Evolutionary conservation across 1,140 invertebrate species (phyloP).

Genomic region (Drosophila kikkawai): DNA sequence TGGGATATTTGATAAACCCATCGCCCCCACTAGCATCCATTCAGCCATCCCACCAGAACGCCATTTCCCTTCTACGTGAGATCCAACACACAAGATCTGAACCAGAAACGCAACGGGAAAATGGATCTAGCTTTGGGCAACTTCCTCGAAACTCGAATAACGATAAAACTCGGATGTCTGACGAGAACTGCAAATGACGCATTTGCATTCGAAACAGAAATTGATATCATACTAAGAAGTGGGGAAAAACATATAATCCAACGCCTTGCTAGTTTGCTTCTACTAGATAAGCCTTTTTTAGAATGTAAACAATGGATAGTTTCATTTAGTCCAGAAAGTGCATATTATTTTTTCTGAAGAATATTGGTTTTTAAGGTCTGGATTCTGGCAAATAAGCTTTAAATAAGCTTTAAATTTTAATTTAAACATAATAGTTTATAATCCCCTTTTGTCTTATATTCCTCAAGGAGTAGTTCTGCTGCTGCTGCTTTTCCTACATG

Average conservation of each 20-base stretch:
- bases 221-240: constrained; percentile 25
- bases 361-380: too few species aligned
- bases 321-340: neutral
- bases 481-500: neutral
- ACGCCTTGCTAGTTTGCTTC: constrained; percentile 6
- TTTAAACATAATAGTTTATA: neutral
- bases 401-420: neutral
- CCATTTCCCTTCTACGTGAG: constrained; percentile 62
- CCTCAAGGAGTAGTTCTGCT: neutral
- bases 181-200: constrained; percentile 44
- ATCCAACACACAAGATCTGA: constrained; percentile 45
- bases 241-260: constrained; percentile 11
- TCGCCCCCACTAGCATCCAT: constrained; percentile 6
- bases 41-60: constrained; percentile 1
- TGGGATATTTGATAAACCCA: constrained; percentile 59
- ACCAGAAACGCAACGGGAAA: constrained; percentile 24
- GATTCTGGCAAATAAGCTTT: neutral
- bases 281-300: constrained; percentile 2
- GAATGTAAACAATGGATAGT: neutral
- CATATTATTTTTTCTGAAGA: neutral
- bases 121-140: constrained; percentile 22
- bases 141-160: constrained; percentile 22
- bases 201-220: constrained; percentile 25
- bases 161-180: constrained; percentile 24
- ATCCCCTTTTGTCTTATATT: neutral